Evolutionary conservation across 1,140 invertebrate species (phyloP).

Genomic region (Steinernema feltiae): DNA sequence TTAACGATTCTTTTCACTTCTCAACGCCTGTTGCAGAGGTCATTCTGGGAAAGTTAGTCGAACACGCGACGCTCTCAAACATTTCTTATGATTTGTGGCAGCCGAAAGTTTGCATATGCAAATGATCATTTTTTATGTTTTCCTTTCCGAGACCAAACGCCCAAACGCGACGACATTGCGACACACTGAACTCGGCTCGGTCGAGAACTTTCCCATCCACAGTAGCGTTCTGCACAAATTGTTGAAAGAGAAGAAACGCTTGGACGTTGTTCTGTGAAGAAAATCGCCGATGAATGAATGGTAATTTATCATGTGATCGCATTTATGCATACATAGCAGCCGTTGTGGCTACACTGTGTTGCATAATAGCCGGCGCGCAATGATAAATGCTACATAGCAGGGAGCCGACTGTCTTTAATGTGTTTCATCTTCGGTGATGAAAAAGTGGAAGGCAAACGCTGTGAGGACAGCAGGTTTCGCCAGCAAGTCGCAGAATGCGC

Average conservation of each 20-base stretch:
- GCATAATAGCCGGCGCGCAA: background rate
- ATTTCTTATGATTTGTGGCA: background rate
- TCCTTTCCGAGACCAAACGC: background rate
- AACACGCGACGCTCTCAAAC: background rate
- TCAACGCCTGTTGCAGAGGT: too few relatives aligned
- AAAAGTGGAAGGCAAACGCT: background rate
- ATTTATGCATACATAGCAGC: background rate
- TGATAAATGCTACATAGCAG: background rate
- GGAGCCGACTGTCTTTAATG: too few relatives aligned
- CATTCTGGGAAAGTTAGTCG: background rate
- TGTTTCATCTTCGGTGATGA: too few relatives aligned
- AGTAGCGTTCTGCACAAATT: background rate
- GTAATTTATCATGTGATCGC: background rate
- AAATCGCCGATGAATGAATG: background rate
- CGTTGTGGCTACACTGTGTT: background rate
- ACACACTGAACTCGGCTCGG: background rate
- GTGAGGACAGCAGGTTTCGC: too few relatives aligned
- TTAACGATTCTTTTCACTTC: too few relatives aligned
- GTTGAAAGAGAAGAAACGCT: background rate
- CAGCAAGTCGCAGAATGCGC: too few relatives aligned
- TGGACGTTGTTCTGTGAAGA: background rate
- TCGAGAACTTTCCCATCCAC: too few relatives aligned
- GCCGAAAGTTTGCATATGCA: slow-evolving; percentile 7
- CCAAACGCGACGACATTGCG: background rate
- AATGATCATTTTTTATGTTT: background rate